phyloP scores from a whole-genome alignment of 1,140 invertebrate genomes.

The Meloidogyne floridensis region DNA sequence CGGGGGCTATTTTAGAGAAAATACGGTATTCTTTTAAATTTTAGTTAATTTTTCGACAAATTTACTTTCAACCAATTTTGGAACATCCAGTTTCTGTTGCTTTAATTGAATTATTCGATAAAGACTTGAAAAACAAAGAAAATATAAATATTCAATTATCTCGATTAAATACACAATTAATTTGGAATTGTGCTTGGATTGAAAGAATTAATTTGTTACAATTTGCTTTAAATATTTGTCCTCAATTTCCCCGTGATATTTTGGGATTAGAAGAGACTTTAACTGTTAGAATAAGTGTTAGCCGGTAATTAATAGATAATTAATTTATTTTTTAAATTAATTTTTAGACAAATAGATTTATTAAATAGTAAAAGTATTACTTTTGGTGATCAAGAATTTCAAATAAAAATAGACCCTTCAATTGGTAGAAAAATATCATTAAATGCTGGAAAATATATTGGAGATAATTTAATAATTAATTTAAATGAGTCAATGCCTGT shows the following conservation, averaged over 20 bases:
- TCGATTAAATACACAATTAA: slow-evolving; percentile 12
- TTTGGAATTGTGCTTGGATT: slow-evolving; percentile 25
- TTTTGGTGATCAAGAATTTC: slow-evolving; percentile 13
- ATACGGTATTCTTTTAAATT: slow-evolving; percentile 5
- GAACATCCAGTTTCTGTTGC: slow-evolving; percentile 7
- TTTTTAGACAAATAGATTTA: slow-evolving; percentile 10
- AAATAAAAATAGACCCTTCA: slow-evolving; percentile 33
- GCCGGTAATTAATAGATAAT: slow-evolving; percentile 7
- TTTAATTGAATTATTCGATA: slow-evolving; percentile 4
- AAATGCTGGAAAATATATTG: not conserved
- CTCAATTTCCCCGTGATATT: slow-evolving; percentile 4
- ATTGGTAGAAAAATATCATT: slow-evolving; percentile 31
- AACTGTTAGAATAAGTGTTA: slow-evolving; percentile 10
- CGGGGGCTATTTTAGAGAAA: too few relatives aligned
- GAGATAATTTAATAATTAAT: slow-evolving; percentile 15
- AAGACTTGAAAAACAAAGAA: slow-evolving; percentile 1
- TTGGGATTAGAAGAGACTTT: slow-evolving; percentile 14
- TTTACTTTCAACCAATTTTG: slow-evolving; percentile 16
- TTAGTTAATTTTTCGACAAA: slow-evolving; percentile 11
- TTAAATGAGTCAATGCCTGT: slow-evolving; percentile 42
- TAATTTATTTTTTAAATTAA: not conserved
- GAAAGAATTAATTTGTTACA: slow-evolving; percentile 7
- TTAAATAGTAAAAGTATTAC: not conserved
- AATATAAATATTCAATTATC: slow-evolving; percentile 5
- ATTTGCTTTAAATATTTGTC: slow-evolving; percentile 28